Percentiles rank a stretch among this genome's conserved stretches.
Evolutionary conservation across 1,140 invertebrate genomes (phyloP).

Genomic region (Pentalonia nigronervosa): DNA sequence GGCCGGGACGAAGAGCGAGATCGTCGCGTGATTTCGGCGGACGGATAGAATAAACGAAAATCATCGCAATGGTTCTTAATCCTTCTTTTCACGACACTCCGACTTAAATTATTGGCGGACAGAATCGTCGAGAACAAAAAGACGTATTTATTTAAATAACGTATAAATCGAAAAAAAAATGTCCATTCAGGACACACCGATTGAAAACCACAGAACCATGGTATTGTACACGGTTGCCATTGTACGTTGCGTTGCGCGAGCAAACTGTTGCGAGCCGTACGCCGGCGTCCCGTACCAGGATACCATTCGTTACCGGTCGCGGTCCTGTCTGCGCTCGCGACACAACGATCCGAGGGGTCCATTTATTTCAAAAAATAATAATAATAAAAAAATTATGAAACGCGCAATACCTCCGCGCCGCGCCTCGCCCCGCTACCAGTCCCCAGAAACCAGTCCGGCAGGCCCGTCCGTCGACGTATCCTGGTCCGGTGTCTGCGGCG

Average conservation of each 20-base stretch:
- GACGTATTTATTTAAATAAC: too few species aligned
- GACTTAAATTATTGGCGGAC: background rate
- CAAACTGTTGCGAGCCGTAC: slow-evolving; percentile 51
- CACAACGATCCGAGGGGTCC: background rate
- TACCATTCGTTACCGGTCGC: background rate
- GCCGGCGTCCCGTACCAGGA: slow-evolving; percentile 28
- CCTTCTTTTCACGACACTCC: background rate
- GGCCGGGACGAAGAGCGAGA: too few species aligned
- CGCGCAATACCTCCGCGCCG: slow-evolving; percentile 23
- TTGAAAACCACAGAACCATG: too few species aligned
- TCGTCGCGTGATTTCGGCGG: too few species aligned
- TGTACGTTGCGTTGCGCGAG: background rate
- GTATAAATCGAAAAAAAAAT: too few species aligned
- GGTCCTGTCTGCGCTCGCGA: background rate
- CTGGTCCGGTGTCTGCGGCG: background rate
- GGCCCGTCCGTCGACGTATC: background rate
- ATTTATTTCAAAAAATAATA: background rate
- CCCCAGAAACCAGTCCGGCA: slow-evolving; percentile 1
- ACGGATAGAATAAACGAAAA: background rate
- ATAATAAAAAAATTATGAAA: background rate
- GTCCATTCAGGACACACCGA: too few species aligned
- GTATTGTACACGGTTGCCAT: slow-evolving; percentile 10
- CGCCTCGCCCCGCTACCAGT: background rate
- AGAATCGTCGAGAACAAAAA: too few species aligned
- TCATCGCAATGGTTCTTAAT: background rate